Conservation (phyloP, 2,888 invertebrate species). For the Tipula confusa region DNA sequence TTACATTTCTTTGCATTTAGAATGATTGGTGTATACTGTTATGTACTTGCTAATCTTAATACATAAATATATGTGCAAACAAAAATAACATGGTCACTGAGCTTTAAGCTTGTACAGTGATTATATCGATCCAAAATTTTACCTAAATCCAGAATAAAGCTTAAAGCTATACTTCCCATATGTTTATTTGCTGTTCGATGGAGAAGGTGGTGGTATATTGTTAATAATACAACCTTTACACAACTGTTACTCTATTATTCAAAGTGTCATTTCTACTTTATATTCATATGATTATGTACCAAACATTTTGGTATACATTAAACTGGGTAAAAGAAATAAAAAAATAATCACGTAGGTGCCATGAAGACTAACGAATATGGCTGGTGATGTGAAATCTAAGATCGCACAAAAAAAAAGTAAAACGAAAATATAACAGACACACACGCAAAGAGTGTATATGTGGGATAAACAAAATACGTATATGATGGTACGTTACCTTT, state of each 20-base stretch:
- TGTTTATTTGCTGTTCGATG: not conserved
- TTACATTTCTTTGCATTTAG: not conserved
- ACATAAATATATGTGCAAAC: not conserved
- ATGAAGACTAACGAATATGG: not conserved
- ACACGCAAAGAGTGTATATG: not conserved
- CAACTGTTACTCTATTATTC: not conserved
- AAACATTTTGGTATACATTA: not conserved
- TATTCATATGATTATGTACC: not conserved
- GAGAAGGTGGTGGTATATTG: not conserved
- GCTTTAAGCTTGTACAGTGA: not conserved
- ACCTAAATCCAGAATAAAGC: not conserved
- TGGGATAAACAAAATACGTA: not conserved
- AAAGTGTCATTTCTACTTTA: conserved; percentile 25
- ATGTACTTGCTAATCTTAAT: not conserved
- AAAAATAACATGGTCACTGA: not conserved
- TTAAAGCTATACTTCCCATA: not conserved
- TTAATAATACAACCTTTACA: not conserved
- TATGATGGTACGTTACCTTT: conserved; percentile 3
- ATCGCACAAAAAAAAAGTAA: not conserved
- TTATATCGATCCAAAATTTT: not conserved
- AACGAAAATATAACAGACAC: too few species aligned
- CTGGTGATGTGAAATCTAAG: not conserved
- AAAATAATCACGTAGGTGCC: not conserved
- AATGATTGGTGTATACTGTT: not conserved
- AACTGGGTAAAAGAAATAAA: not conserved